phyloP scores from a whole-genome alignment of 2,888 invertebrate species.

The Apotomis turbidana region DNA sequence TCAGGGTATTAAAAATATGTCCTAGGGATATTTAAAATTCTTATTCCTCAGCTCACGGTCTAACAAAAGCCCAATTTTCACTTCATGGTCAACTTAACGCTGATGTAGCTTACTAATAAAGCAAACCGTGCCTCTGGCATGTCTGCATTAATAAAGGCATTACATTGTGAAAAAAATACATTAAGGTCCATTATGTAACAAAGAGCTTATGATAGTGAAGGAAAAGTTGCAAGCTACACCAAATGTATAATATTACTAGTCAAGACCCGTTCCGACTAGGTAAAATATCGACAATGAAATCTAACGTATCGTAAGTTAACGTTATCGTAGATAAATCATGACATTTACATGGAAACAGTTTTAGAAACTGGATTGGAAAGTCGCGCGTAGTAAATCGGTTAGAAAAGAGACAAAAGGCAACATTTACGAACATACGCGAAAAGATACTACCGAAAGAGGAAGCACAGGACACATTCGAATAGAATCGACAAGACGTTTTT shows the following conservation, averaged over 20 bases:
- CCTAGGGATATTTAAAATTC: too few relatives aligned
- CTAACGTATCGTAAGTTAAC: background rate
- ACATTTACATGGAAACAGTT: background rate
- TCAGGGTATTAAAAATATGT: too few relatives aligned
- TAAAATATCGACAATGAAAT: slow-evolving; percentile 10
- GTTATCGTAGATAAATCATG: background rate
- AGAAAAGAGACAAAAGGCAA: slow-evolving; percentile 20
- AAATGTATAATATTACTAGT: background rate
- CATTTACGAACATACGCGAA: slow-evolving; percentile 23
- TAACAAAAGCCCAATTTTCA: too few relatives aligned
- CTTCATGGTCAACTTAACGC: too few relatives aligned
- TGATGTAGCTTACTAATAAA: too few relatives aligned
- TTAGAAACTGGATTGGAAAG: background rate
- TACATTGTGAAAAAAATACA: background rate
- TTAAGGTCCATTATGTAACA: background rate
- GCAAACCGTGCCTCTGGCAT: too few relatives aligned
- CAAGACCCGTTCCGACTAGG: background rate
- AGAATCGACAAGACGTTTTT: slow-evolving; percentile 33
- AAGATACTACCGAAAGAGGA: slow-evolving; percentile 29
- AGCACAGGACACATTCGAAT: slow-evolving; percentile 37
- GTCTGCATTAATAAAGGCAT: too few relatives aligned
- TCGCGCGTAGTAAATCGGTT: background rate
- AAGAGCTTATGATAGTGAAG: slow-evolving; percentile 6
- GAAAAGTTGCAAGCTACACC: slow-evolving; percentile 4
- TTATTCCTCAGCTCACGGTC: too few relatives aligned